These are phyloP conservation scores for Lycodopsis pacificus DNA, from an alignment of 2,797 vertebrate genomes.

Conservation along the genomic window DNA sequence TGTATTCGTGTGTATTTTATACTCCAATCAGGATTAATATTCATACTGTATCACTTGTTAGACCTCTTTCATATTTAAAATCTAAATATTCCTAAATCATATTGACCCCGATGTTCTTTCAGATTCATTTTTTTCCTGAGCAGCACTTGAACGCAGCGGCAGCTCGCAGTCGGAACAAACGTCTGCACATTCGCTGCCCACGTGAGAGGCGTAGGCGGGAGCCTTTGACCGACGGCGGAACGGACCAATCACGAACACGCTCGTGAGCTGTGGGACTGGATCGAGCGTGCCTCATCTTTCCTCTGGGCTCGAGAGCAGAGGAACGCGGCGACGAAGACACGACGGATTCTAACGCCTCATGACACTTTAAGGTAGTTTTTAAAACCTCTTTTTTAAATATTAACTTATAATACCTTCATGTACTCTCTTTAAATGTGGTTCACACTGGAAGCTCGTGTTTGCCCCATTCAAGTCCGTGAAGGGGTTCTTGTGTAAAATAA, in stretches of 20 bases:
- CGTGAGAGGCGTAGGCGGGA: conserved; percentile 73
- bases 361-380: conserved; percentile 56
- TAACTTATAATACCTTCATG: neutral
- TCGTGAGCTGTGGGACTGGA: conserved; percentile 13
- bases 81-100: too few species aligned
- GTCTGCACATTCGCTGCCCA: conserved; percentile 79
- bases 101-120: fast-evolving
- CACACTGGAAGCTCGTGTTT: neutral
- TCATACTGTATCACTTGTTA: neutral
- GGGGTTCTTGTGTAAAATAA: conserved; percentile 22
- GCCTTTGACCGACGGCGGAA: neutral
- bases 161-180: conserved; percentile 27
- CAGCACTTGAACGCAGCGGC: conserved; percentile 48
- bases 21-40: neutral
- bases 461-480: conserved; percentile 17
- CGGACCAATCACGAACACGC: conserved; percentile 48
- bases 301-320: conserved; percentile 28
- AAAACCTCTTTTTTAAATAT: fast-evolving
- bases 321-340: conserved; percentile 35
- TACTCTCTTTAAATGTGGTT: conserved; percentile 21
- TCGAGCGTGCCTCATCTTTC: conserved; percentile 61
- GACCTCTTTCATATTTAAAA: neutral
- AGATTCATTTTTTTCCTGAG: neutral
- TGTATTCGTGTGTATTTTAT: neutral
- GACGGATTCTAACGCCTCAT: conserved; percentile 47